phyloP scores from a whole-genome alignment of 1,140 invertebrate species.

The Cyrtorhinus lividipennis region DNA sequence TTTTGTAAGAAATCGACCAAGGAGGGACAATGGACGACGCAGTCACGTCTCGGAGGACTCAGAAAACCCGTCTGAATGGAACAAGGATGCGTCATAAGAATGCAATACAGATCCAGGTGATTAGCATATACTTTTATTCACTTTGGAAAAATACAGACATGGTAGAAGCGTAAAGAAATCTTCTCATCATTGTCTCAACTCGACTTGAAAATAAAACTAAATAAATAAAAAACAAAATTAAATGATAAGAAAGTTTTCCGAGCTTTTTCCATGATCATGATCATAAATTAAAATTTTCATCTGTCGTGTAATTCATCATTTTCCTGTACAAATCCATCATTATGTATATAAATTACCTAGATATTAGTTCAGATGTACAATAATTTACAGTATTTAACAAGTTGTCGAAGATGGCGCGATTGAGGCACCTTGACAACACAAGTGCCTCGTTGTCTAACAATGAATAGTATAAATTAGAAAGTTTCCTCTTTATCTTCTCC shows the following conservation, averaged over 20 bases:
- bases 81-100: too few species aligned
- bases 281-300: conserved; percentile 1
- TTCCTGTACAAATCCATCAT: conserved; percentile 15
- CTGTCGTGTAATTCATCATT: not conserved
- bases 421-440: conserved; percentile 4
- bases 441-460: conserved; percentile 4
- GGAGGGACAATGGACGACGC: too few species aligned
- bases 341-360: conserved; percentile 18
- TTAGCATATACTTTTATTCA: conserved; percentile 2
- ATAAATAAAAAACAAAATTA: not conserved
- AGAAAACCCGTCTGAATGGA: too few species aligned
- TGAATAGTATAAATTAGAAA: conserved; percentile 1
- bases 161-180: conserved; percentile 2
- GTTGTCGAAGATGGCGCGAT: not conserved
- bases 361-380: conserved; percentile 17
- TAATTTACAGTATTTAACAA: conserved; percentile 17
- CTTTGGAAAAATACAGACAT: conserved; percentile 8
- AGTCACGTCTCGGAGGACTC: too few species aligned
- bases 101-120: too few species aligned
- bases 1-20: too few species aligned
- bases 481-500: conserved; percentile 1
- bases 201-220: not conserved
- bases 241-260: not conserved
- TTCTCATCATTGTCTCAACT: not conserved
- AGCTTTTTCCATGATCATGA: not conserved